phyloP scores from a whole-genome alignment of 35 echinoderm and acorn worm species.

The Lytechinus variegatus region DNA sequence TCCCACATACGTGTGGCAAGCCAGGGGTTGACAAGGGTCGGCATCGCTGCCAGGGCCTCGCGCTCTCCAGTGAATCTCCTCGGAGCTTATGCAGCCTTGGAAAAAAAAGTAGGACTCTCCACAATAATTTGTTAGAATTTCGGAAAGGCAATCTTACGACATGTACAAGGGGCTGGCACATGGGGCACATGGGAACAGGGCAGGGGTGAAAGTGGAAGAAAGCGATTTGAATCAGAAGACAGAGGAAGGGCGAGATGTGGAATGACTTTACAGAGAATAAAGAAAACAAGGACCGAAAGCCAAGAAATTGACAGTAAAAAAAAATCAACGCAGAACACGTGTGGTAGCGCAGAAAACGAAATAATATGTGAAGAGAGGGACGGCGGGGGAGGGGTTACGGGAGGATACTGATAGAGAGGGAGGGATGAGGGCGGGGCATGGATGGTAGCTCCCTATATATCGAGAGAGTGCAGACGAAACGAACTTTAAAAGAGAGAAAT shows the following conservation, averaged over 20 bases:
- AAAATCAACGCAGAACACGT: background rate
- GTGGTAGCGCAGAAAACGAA: background rate
- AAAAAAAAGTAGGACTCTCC: background rate
- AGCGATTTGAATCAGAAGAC: background rate
- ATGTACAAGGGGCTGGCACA: background rate
- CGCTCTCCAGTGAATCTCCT: background rate
- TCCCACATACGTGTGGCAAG: slow-evolving; percentile 38
- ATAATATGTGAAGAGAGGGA: background rate
- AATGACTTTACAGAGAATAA: background rate
- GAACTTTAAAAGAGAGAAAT: background rate
- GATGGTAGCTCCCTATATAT: no score
- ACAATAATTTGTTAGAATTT: background rate
- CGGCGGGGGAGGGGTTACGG: background rate
- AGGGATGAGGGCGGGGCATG: background rate
- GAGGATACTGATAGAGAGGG: background rate
- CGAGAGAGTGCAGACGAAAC: background rate
- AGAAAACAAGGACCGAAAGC: background rate
- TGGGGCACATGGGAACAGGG: background rate
- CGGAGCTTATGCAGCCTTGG: background rate
- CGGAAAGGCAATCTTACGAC: background rate
- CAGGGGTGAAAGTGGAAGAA: background rate
- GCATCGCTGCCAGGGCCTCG: background rate
- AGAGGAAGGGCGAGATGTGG: background rate
- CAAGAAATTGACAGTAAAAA: background rate
- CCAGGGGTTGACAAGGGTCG: background rate